Percentiles rank a stretch among this genome's conserved stretches.
These are phyloP conservation scores for Erpetoichthys calabaricus DNA, from an alignment of 2,797 vertebrate species.

Conservation along the genomic window DNA sequence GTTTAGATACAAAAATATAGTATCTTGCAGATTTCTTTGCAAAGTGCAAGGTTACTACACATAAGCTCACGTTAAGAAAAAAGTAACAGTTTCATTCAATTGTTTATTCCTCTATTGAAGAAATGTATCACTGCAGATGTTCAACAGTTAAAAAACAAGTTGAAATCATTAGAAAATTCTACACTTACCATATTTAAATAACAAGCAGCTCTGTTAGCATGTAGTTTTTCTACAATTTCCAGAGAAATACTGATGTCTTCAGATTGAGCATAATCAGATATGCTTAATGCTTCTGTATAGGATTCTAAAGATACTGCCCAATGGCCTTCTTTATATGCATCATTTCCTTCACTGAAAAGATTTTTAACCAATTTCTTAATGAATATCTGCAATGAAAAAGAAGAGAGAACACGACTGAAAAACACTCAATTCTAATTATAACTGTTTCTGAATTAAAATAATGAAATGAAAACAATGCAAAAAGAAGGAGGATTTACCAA, in stretches of 20 bases:
- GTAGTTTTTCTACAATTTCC: constrained; percentile 70
- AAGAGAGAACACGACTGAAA: not conserved
- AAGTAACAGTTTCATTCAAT: no score
- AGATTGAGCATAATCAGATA: constrained; percentile 81
- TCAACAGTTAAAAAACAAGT: no score
- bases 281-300: constrained; percentile 81
- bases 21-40: no score
- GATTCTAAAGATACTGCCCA: constrained; percentile 76
- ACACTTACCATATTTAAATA: constrained; percentile 74
- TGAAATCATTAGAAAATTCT: not conserved
- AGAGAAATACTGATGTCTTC: constrained; percentile 71
- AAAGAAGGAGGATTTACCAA: not conserved
- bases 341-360: constrained; percentile 87
- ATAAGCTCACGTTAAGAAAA: no score
- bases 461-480: not conserved
- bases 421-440: no score
- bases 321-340: constrained; percentile 71
- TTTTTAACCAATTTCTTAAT: constrained; percentile 79
- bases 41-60: no score
- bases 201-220: constrained; percentile 81
- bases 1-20: no score
- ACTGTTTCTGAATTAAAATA: no score
- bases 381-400: constrained; percentile 57
- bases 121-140: no score
- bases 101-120: no score